Conservation (phyloP, 2,113 vertebrate genomes). For the Dicerorhinus sumatrensis region DNA sequence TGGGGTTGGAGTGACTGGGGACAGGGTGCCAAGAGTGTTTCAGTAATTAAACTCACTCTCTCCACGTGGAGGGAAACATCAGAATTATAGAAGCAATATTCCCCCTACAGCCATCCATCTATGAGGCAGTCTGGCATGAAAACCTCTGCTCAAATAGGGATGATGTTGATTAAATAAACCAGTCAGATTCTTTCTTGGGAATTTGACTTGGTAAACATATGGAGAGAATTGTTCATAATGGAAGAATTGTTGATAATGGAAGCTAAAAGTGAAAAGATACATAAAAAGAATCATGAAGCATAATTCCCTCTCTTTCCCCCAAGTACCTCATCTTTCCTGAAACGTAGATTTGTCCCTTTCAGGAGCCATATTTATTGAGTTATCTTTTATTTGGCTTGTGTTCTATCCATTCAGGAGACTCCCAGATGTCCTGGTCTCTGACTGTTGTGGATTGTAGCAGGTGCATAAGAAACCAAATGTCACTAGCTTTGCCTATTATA, state of each 20-base stretch:
- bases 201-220: conserved; percentile 1
- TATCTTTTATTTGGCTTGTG: conserved; percentile 10
- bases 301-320: not conserved
- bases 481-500: not conserved
- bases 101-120: not conserved
- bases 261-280: not conserved
- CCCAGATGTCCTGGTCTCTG: not conserved
- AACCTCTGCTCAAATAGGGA: not conserved
- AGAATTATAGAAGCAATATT: not conserved
- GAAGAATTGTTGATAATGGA: not conserved
- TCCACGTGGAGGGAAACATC: not conserved
- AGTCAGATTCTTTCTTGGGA: not conserved
- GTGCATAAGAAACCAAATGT: not conserved
- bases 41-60: not conserved
- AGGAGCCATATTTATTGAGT: not conserved
- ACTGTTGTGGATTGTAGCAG: not conserved
- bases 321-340: not conserved
- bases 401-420: not conserved
- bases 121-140: not conserved
- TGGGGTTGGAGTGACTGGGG: not conserved
- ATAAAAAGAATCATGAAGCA: not conserved
- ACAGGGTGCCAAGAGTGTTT: not conserved
- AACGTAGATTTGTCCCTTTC: not conserved
- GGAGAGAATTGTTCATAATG: not conserved
- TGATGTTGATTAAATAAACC: not conserved